Evolutionary conservation across 2,888 invertebrate genomes (phyloP).

Genomic region (Hipparchia semele): DNA sequence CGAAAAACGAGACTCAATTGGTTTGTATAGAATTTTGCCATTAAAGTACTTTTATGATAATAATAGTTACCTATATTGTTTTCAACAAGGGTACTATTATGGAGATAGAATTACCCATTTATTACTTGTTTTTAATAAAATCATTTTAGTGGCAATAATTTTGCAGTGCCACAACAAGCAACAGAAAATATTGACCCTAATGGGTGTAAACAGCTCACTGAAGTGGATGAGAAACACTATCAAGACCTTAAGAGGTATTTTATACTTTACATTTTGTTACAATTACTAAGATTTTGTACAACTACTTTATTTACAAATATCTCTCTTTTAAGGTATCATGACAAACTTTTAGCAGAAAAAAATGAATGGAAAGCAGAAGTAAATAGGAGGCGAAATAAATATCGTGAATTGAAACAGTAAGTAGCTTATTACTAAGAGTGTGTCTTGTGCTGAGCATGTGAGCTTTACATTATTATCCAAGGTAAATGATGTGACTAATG

Average conservation of each 20-base stretch:
- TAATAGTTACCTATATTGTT: too few relatives aligned
- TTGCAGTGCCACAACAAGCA: slow-evolving; percentile 55
- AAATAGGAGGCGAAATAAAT: slow-evolving; percentile 63
- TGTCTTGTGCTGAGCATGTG: too few relatives aligned
- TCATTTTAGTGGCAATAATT: slow-evolving; percentile 44
- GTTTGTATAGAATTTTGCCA: slow-evolving; percentile 43
- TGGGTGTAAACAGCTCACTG: slow-evolving; percentile 44
- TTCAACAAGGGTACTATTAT: too few relatives aligned
- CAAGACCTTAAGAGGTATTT: slow-evolving; percentile 57
- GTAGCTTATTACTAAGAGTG: slow-evolving; percentile 42
- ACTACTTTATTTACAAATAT: slow-evolving; percentile 1
- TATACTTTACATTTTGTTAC: background rate
- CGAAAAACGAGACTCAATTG: slow-evolving; percentile 69
- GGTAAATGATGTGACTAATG: too few relatives aligned
- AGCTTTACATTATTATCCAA: too few relatives aligned
- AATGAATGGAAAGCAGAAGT: slow-evolving; percentile 75
- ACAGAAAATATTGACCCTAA: slow-evolving; percentile 51
- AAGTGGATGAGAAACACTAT: slow-evolving; percentile 49
- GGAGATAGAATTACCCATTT: too few relatives aligned
- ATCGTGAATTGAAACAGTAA: slow-evolving; percentile 71
- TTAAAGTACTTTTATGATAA: too few relatives aligned
- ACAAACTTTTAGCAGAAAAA: slow-evolving; percentile 65
- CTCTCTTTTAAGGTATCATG: slow-evolving; percentile 53
- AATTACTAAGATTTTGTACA: background rate
- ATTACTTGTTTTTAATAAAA: background rate